phyloP scores from a whole-genome alignment of 2,888 invertebrate genomes.

The Desoria tigrina region DNA sequence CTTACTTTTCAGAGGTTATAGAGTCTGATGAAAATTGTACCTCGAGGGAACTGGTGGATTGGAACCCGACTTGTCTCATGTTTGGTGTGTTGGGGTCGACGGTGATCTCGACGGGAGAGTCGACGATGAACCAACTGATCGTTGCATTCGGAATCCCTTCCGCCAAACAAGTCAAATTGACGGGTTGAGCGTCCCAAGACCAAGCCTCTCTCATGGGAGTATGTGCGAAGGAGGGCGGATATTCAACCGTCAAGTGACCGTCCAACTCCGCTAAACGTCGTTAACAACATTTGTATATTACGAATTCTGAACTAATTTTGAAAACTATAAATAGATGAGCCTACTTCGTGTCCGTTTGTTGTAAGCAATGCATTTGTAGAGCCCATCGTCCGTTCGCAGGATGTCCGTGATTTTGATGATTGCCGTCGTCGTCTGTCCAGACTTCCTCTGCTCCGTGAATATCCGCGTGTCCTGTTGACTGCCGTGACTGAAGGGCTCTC shows the following conservation, averaged over 20 bases:
- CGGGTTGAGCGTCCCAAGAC: slow-evolving; percentile 78
- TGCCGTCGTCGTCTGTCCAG: slow-evolving; percentile 64
- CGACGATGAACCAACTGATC: slow-evolving; percentile 73
- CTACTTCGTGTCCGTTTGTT: slow-evolving; percentile 62
- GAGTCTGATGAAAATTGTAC: slow-evolving; percentile 34
- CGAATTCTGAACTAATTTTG: too few relatives aligned
- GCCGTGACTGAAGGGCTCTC: slow-evolving; percentile 67
- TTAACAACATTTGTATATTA: slow-evolving; percentile 17
- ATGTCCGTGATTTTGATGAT: slow-evolving; percentile 69
- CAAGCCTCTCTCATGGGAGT: slow-evolving; percentile 68
- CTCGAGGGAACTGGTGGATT: slow-evolving; percentile 69
- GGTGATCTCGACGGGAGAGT: slow-evolving; percentile 55
- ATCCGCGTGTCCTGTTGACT: slow-evolving; percentile 70
- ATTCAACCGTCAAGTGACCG: slow-evolving; percentile 81
- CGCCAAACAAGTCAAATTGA: slow-evolving; percentile 84
- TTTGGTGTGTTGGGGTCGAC: slow-evolving; percentile 59
- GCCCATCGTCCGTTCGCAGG: slow-evolving; percentile 75
- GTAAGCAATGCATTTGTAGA: slow-evolving; percentile 82
- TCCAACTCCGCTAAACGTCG: slow-evolving; percentile 69
- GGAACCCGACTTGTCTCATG: slow-evolving; percentile 66
- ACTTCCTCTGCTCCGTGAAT: slow-evolving; percentile 58
- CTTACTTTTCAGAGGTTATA: too few relatives aligned
- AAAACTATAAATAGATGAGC: too few relatives aligned
- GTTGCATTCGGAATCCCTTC: slow-evolving; percentile 87
- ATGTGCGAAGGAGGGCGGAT: slow-evolving; percentile 75